Evolutionary conservation across 35 echinoderm and acorn worm species (phyloP).

Genomic region (Lytechinus pictus): DNA sequence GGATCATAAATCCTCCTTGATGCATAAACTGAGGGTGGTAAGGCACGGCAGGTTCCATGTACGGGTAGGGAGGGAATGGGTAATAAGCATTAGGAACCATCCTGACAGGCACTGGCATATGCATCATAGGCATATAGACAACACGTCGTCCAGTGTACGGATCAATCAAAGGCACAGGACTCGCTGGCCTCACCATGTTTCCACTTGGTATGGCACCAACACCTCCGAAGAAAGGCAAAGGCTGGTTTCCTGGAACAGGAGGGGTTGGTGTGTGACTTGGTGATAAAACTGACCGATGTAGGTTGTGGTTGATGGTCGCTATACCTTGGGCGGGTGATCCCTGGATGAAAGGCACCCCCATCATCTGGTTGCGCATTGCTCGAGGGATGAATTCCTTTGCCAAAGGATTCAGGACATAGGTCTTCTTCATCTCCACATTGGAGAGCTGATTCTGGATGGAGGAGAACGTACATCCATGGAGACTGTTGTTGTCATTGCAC

Average conservation of each 20-base stretch:
- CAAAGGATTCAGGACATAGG: conserved; percentile 95
- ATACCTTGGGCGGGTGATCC: conserved; percentile 30
- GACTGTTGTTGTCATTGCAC: conserved; percentile 80
- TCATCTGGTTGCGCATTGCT: conserved; percentile 72
- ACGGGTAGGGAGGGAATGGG: not conserved
- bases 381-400: conserved; percentile 96
- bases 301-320: conserved; percentile 31
- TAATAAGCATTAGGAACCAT: conserved; percentile 58
- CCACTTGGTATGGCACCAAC: not conserved
- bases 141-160: conserved; percentile 75
- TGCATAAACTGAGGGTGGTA: conserved; percentile 31
- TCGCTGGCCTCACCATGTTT: conserved; percentile 62
- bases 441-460: conserved; percentile 86
- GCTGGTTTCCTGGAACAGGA: conserved; percentile 54
- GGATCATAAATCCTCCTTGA: conserved; percentile 32
- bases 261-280: conserved; percentile 43
- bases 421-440: conserved; percentile 97
- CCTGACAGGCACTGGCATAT: conserved; percentile 64
- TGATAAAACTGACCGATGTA: conserved; percentile 31
- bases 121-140: conserved; percentile 79
- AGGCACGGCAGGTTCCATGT: conserved; percentile 51
- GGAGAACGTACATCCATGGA: conserved; percentile 83
- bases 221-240: conserved; percentile 43
- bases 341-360: conserved; percentile 86
- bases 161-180: conserved; percentile 82